A percentile compares a stretch with the other conserved stretches of the same genome.
phyloP scores from a whole-genome alignment of 2,797 vertebrate genomes.

The Gymnocypris eckloni region DNA sequence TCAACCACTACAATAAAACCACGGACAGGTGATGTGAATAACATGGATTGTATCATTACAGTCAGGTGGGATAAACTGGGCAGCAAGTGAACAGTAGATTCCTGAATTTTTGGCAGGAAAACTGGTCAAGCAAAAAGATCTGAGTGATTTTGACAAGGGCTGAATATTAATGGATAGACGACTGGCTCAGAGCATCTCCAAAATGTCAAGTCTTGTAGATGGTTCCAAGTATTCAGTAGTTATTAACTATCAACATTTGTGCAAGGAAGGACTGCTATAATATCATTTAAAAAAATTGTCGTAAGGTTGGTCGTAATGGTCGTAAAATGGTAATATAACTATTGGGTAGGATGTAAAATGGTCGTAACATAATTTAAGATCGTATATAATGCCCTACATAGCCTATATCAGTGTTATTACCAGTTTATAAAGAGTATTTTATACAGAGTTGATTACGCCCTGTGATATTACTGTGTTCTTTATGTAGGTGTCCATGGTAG shows the following conservation, averaged over 20 bases:
- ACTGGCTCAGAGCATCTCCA: not conserved
- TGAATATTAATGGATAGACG: not conserved
- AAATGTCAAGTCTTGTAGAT: not conserved
- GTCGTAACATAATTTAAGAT: too few relatives aligned
- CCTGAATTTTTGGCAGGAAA: not conserved
- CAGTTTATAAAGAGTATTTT: not conserved
- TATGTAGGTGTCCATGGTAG: slow-evolving; percentile 88
- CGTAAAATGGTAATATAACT: too few relatives aligned
- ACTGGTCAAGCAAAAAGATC: not conserved
- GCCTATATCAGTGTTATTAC: not conserved
- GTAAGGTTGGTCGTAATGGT: too few relatives aligned
- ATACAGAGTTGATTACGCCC: too few relatives aligned
- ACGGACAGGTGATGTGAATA: too few relatives aligned
- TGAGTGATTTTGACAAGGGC: not conserved
- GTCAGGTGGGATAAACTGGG: not conserved
- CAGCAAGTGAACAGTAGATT: not conserved
- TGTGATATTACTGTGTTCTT: slow-evolving; percentile 10
- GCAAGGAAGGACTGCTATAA: not conserved
- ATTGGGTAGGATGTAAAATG: too few relatives aligned
- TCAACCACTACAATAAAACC: too few relatives aligned
- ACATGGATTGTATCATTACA: too few relatives aligned
- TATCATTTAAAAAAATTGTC: not conserved
- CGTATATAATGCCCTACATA: not conserved
- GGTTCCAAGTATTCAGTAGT: not conserved
- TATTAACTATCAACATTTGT: not conserved